Conservation (phyloP, 2,888 invertebrate species). For the Aelia acuminata region DNA sequence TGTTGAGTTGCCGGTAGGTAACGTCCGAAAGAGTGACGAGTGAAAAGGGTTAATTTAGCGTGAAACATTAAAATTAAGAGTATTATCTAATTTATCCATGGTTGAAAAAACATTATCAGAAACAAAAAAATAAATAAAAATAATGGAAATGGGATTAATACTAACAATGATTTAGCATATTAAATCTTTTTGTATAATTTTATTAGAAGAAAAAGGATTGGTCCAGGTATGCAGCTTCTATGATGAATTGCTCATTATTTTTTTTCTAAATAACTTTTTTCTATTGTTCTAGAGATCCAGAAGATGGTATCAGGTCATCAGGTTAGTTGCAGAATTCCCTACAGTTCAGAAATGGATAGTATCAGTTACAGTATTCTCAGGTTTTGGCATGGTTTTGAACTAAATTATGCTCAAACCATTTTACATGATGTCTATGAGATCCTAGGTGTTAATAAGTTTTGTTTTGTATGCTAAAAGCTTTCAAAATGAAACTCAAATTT, state of each 20-base stretch:
- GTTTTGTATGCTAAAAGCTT: background rate
- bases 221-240: too few relatives aligned
- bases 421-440: background rate
- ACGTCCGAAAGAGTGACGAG: too few relatives aligned
- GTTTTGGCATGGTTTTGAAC: slow-evolving; percentile 6
- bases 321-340: slow-evolving; percentile 15
- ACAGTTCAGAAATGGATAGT: slow-evolving; percentile 46
- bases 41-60: too few relatives aligned
- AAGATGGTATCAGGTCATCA: slow-evolving; percentile 32
- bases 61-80: too few relatives aligned
- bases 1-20: too few relatives aligned
- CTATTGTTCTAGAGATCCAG: background rate
- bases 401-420: slow-evolving; percentile 5
- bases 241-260: background rate
- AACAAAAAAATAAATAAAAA: too few relatives aligned
- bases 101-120: too few relatives aligned
- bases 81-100: too few relatives aligned
- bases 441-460: background rate
- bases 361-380: slow-evolving; percentile 25
- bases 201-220: too few relatives aligned
- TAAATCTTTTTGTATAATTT: too few relatives aligned
- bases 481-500: slow-evolving; percentile 8
- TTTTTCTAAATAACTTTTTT: background rate
- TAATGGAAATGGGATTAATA: too few relatives aligned
- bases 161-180: too few relatives aligned